Evolutionary conservation across 2,888 invertebrate genomes (phyloP), one percentile per base, ranked within the genome.

Genomic region (Parnassius mnemosyne): DNA sequence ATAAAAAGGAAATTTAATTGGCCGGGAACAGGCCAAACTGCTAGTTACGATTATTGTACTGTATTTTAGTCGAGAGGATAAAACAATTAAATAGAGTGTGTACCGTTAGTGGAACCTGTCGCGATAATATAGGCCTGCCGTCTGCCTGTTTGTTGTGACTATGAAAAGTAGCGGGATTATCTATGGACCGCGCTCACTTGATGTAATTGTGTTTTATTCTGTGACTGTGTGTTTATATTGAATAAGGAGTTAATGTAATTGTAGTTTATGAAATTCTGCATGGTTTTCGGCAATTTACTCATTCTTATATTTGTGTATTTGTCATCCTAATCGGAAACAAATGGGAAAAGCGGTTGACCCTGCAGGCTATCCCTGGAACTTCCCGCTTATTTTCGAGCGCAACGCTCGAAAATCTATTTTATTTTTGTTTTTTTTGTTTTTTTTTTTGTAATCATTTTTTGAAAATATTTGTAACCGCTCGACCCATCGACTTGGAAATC

Each of bases 51-150:
- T 63, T 59, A 60, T 60, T 56, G 59, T 60, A 43, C 63, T 64
- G 60, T 60, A 64, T 60, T 64, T 64, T 64, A 60, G 56, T 60
- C 16, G 56, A 34, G 43, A 52, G 60, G 49, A 64, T 60, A 60
- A 57, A 63, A 64, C 56, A 56, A 64, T 64, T 60, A 64, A 64
- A 63, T 55, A 59, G 56, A 53, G 53, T 49, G 11, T 57, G 68
- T 73, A 82, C 90, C 87, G 89, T 89, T 90, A 85, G 60, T 60
- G 70, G 72, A 74, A 75, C 78, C 60, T 53, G 63, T 64, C 56
- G 53, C 55, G 60, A 57, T 59, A 63, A 52, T 57, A 53, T 53
- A 44, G 41, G 63, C 52, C 42, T 51, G 46, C 47, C 20, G 61
- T 42, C 47, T 56, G 41, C 25, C 11, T 34, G 13, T 49, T 46